Evolutionary conservation across 2,113 vertebrate species (phyloP), one percentile per base, ranked within the genome.

Genomic region (Haemorhous mexicanus): DNA sequence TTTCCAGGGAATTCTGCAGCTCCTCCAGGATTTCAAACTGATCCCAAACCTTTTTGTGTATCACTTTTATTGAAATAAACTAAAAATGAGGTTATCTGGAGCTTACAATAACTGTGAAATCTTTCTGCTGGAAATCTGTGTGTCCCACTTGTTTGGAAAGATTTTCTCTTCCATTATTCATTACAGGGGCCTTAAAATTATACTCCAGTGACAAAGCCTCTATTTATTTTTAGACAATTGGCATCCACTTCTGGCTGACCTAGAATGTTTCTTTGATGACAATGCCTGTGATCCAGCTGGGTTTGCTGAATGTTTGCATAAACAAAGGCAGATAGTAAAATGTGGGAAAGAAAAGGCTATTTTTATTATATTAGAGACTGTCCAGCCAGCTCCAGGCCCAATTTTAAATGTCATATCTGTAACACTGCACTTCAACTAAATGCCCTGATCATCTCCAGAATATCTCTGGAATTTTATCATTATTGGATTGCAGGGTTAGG

Each of bases 191-290:
- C 95, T 96, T 91, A 87, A 96, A 97, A 96, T 95, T 82, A 67
- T 89, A 75, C 86, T 95, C 94, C 67, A 78, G 79, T 50, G 93
- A 93, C 93, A 95, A 94, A 92, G 75, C 74, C 86, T 90, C 84
- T 88, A 33, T 82, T 96, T 95, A 96, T 96, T 97, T 96, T 89
- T 95, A 96, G 94, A 61, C 94, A 88, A 92, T 91, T 96, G 95
- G 95, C 97, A 95, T 95, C 94, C 63, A 93, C 55, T 84, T 56
- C 78, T 94, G 96, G 93, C 95, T 96, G 90, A 93, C 92, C 84
- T 86, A 84, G 37, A 94, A 92, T 90, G 77, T 90, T 95, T 95
- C 94, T 94, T 97, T 96, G 92, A 96, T 91, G 94, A 91, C 95
- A 83, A 11, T 85, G 90, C 95, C 94, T 97, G 85, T 56, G 85